These are phyloP conservation scores for Paramisgurnus dabryanus DNA, from an alignment of 2,113 vertebrate genomes.

Conservation along the genomic window DNA sequence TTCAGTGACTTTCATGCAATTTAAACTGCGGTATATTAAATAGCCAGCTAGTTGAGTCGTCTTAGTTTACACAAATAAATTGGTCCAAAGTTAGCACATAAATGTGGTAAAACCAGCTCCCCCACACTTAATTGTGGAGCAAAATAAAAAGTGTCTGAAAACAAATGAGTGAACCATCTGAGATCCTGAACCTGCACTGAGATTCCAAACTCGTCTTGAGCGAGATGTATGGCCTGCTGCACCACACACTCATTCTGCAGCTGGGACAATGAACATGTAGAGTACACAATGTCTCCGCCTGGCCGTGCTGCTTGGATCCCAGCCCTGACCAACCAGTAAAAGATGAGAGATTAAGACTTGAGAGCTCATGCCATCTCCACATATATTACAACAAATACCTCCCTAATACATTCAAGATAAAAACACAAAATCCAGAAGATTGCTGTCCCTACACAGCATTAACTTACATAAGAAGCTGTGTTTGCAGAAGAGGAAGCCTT, in stretches of 20 bases:
- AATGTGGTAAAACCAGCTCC: constrained; percentile 89
- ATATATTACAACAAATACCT: neutral
- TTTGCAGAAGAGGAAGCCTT: constrained; percentile 85
- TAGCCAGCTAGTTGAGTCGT: constrained; percentile 65
- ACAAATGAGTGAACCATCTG: constrained; percentile 72
- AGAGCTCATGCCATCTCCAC: neutral
- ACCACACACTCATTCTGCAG: constrained; percentile 90
- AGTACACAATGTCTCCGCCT: constrained; percentile 85
- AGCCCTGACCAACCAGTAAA: constrained; percentile 70
- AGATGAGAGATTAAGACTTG: neutral
- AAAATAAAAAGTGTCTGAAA: constrained; percentile 86
- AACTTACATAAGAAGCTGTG: constrained; percentile 88
- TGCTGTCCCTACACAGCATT: neutral
- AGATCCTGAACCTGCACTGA: constrained; percentile 75
- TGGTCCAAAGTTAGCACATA: constrained; percentile 92
- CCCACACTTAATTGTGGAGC: constrained; percentile 77
- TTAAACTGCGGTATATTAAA: neutral
- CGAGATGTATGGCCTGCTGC: constrained; percentile 76
- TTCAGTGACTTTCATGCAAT: neutral
- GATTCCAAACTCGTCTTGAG: constrained; percentile 76
- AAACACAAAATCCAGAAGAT: too few species aligned
- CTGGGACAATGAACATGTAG: constrained; percentile 89
- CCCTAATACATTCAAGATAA: neutral
- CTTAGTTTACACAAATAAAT: constrained; percentile 90
- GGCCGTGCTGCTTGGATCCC: constrained; percentile 81